phyloP scores from a whole-genome alignment of 2,113 vertebrate genomes.

The Mesoclemmys tuberculata region DNA sequence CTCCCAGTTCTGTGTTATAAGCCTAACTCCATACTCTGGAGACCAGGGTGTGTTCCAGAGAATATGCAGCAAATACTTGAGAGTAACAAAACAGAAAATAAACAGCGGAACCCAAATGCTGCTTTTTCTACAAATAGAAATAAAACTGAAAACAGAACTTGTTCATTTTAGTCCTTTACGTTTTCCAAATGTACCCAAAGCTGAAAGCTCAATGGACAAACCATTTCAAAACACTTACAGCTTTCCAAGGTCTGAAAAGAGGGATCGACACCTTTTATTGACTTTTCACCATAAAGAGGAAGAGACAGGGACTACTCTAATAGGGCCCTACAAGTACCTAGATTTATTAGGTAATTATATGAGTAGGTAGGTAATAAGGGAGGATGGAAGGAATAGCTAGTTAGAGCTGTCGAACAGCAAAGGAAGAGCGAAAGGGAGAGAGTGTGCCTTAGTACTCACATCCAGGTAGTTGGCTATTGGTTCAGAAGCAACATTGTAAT shows the following conservation, averaged over 20 bases:
- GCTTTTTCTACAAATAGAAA: rapidly evolving
- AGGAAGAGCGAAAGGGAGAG: rapidly evolving
- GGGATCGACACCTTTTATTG: background rate
- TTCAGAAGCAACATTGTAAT: slow-evolving; percentile 48
- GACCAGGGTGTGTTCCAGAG: background rate
- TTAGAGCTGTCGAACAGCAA: rapidly evolving
- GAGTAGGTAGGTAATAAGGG: rapidly evolving
- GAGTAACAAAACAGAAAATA: background rate
- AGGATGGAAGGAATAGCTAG: background rate
- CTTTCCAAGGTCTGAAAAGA: background rate
- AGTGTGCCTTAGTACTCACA: slow-evolving; percentile 69
- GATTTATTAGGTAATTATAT: background rate
- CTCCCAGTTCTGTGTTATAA: background rate
- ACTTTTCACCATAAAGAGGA: background rate
- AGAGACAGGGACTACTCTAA: rapidly evolving
- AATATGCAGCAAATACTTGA: background rate
- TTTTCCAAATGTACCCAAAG: background rate
- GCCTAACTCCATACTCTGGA: background rate
- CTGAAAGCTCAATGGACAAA: background rate
- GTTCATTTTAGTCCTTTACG: background rate
- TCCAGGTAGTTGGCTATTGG: slow-evolving; percentile 82
- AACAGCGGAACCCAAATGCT: rapidly evolving
- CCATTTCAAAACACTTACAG: background rate
- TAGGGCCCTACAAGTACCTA: background rate
- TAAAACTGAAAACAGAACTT: background rate